phyloP scores from a whole-genome alignment of 2,113 vertebrate species.

The Sturnira hondurensis region DNA sequence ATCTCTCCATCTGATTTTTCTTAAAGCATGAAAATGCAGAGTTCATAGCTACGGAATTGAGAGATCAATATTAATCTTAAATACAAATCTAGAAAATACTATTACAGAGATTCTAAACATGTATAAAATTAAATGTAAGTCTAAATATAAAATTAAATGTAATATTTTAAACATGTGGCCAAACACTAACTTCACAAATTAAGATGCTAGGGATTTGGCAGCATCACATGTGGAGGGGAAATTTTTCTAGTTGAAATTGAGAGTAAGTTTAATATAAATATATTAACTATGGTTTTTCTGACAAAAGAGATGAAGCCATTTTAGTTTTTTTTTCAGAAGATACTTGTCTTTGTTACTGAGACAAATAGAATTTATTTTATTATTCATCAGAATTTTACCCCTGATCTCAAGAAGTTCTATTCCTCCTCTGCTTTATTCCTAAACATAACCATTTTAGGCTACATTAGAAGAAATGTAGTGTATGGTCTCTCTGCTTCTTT shows the following conservation, averaged over 20 bases:
- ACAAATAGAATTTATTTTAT: background rate
- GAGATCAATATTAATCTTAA: background rate
- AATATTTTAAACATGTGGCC: background rate
- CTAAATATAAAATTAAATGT: background rate
- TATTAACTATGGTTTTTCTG: background rate
- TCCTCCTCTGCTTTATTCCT: background rate
- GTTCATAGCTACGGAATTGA: background rate
- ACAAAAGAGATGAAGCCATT: background rate
- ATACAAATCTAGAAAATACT: slow-evolving; percentile 13
- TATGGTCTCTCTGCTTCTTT: background rate
- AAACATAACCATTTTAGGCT: background rate
- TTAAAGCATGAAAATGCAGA: background rate
- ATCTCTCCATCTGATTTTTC: background rate
- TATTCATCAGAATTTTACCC: background rate
- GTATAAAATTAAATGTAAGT: no score
- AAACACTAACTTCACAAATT: background rate
- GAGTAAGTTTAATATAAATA: background rate
- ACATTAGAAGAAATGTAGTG: background rate
- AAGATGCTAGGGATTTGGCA: background rate
- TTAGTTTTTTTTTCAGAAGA: background rate
- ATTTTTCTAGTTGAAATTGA: background rate
- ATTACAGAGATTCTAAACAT: background rate
- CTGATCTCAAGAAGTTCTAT: background rate
- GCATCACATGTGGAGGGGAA: background rate
- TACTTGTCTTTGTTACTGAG: slow-evolving; percentile 20